Evolutionary conservation across 2,797 vertebrate species (phyloP).

Genomic region (Falco rusticolus): DNA sequence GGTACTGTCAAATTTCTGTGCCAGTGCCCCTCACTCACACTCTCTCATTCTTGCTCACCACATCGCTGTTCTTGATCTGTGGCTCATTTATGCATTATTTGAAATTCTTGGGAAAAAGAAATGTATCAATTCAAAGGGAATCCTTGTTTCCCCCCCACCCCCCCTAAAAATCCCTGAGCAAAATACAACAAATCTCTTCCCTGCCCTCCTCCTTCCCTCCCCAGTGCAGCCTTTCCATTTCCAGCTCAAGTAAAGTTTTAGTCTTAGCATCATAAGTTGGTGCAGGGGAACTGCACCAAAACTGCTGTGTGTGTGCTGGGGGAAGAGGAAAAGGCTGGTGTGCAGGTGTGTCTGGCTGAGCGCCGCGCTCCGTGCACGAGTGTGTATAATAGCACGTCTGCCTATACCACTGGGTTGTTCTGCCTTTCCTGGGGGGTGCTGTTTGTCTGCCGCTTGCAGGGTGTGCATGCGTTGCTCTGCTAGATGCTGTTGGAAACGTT

Average conservation of each 20-base stretch:
- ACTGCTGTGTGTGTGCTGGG: not conserved
- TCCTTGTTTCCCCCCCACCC: not conserved
- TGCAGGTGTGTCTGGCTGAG: not conserved
- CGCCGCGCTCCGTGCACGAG: not conserved
- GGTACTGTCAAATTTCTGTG: conserved; percentile 79
- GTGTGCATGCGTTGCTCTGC: not conserved
- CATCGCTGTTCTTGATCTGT: conserved; percentile 71
- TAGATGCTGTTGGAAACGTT: not conserved
- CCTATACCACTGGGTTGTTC: not conserved
- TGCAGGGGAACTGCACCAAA: not conserved
- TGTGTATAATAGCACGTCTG: not conserved
- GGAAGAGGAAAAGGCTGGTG: not conserved
- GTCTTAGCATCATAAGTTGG: not conserved
- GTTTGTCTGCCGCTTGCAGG: not conserved
- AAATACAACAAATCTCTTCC: conserved; percentile 11
- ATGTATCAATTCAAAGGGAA: conserved; percentile 75
- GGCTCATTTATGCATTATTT: conserved; percentile 77
- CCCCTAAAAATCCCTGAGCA: not conserved
- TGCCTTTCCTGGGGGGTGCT: not conserved
- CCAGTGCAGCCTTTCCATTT: not conserved
- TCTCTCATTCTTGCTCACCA: conserved; percentile 69
- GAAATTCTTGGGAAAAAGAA: conserved; percentile 76
- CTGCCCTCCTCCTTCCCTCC: not conserved
- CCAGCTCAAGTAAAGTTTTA: conserved; percentile 11
- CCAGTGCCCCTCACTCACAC: conserved; percentile 76